phyloP scores from a whole-genome alignment of 2,888 invertebrate genomes.

The Drosophila sordidula region DNA sequence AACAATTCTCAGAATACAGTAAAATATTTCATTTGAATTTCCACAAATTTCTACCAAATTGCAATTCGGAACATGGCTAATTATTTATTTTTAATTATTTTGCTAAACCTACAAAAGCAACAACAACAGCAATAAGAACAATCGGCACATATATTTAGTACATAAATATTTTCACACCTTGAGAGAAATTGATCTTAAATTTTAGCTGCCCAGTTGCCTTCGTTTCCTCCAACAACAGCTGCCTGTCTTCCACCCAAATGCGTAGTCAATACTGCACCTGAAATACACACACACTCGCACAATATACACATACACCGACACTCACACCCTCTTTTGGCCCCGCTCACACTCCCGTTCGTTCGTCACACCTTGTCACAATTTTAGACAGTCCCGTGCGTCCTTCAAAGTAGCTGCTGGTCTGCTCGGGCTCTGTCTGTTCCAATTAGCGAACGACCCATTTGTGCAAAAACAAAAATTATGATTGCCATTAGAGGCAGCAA shows the following conservation, averaged over 20 bases:
- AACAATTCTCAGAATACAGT: constrained; percentile 16
- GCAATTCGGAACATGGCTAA: constrained; percentile 31
- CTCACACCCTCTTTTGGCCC: not conserved
- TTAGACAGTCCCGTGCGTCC: constrained; percentile 52
- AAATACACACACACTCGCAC: constrained; percentile 10
- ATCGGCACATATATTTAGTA: constrained; percentile 24
- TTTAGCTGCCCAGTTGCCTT: constrained; percentile 4
- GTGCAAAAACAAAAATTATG: constrained; percentile 60
- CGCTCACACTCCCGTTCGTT: constrained; percentile 8
- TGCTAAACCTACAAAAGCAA: constrained; percentile 54
- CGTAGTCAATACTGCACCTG: constrained; percentile 56
- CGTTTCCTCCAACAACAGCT: constrained; percentile 25
- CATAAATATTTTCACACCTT: constrained; percentile 66
- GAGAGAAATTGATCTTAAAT: constrained; percentile 34
- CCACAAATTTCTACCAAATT: constrained; percentile 20
- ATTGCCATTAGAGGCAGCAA: constrained; percentile 57
- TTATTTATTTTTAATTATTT: constrained; percentile 52
- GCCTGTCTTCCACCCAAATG: constrained; percentile 39
- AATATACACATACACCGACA: not conserved
- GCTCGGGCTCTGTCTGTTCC: constrained; percentile 64
- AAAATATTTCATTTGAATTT: constrained; percentile 9
- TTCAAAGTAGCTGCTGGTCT: constrained; percentile 64
- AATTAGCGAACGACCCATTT: constrained; percentile 70
- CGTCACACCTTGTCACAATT: constrained; percentile 66
- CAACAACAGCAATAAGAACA: constrained; percentile 25